Base-by-base conservation (phyloP, 2,113 vertebrate species). In the Elgaria multicarinata region DNA sequence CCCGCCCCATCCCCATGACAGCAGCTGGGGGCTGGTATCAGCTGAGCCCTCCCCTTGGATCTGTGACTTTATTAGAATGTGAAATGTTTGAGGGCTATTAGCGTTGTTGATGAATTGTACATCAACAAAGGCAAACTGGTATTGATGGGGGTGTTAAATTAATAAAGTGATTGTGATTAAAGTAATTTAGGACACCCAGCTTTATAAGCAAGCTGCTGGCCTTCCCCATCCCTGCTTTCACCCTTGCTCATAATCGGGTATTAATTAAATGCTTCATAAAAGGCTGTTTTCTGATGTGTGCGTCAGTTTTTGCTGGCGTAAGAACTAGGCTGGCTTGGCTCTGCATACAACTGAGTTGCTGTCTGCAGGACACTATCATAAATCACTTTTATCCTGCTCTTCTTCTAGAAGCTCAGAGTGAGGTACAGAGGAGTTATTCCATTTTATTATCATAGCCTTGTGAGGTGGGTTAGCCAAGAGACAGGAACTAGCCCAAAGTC, bases 1-100 rank as follows among this genome's bases (percentile, higher is more conserved):
- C 14, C 50, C 50, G 12, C 50, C 50, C 50, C 6, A 10, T 58
- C 84, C 91, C 76, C 85, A 46, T 88, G 90, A 86, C 58, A 83
- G 20, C 44, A 20, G 18, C 1, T 1, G 0, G 3, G 2, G 3
- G 22, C 28, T 85, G 71, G 36, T 39, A 22, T 66, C 0, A 0
- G 36, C 28, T 9, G 81, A 87, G 42, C 4, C 42, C 50, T 16
- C 6, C 3, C 44, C 22, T 9, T 66, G 22, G 20, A 31, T 53
- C 33, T 87, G 22, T 46, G 58, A 39, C 77, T 77, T 87, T 39
- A 33, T n/a, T 24, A 78, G 42, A 33, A 87, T 67, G 24, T 31
- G 42, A 55, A 39, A 10, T 55, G 20, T 28, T 69, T 78, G 58
- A 67, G 62, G 18, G 3, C 26, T 78, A 78, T 10, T 22, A 55